These are phyloP conservation scores for Holcopasites calliopsidis DNA, from an alignment of 1,140 invertebrate genomes.

Conservation along the genomic window DNA sequence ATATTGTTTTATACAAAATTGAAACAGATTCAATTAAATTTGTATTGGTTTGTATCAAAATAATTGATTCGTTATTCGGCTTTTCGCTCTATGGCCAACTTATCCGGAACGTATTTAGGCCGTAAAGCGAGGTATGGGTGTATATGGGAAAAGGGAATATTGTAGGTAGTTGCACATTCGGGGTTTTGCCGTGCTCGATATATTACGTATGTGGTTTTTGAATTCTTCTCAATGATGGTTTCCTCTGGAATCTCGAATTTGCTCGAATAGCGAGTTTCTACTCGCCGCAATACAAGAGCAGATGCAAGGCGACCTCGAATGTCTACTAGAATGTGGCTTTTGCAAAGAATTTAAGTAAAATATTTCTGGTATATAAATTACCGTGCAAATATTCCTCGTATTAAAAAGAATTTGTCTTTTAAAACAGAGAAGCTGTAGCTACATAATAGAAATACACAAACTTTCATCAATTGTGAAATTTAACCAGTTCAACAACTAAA, in stretches of 20 bases:
- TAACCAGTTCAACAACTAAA: no score
- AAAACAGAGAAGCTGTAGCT: no score
- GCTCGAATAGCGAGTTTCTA: background rate
- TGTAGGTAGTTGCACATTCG: background rate
- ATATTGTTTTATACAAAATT: no score
- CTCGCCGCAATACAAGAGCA: constrained; percentile 4
- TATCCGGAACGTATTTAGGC: no score
- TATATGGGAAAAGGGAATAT: background rate
- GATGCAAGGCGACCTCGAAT: constrained; percentile 1
- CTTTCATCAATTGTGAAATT: no score
- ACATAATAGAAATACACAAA: no score
- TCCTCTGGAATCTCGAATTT: constrained; percentile 1
- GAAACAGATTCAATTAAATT: no score
- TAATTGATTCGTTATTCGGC: no score
- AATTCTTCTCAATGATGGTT: constrained; percentile 14
- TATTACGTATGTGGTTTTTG: constrained; percentile 4
- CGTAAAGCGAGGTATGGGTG: no score
- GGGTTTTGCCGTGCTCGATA: background rate
- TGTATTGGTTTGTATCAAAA: no score
- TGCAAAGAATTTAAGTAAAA: background rate
- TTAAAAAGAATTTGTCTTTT: no score
- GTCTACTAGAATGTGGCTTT: background rate
- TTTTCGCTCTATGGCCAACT: no score
- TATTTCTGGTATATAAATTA: background rate
- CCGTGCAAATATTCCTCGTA: background rate